A percentile compares a stretch with the other conserved stretches of the same genome.
Evolutionary conservation across 2,888 invertebrate genomes (phyloP).

Genomic region (Bursaphelenchus okinawaensis): DNA sequence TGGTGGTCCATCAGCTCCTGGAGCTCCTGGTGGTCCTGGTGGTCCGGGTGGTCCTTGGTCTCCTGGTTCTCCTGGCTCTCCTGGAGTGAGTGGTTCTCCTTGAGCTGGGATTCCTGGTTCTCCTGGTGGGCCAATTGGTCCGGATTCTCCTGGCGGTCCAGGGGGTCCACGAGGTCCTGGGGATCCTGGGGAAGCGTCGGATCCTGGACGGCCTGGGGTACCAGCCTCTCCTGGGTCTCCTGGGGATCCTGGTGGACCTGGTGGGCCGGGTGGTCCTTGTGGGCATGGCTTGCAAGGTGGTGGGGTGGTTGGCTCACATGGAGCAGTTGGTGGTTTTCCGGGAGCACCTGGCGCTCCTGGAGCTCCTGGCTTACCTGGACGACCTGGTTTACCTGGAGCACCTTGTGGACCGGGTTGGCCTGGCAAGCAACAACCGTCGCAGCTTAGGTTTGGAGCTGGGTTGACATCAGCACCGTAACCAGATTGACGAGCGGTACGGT

Average conservation of each 20-base stretch:
- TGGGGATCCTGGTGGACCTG: conserved; percentile 47
- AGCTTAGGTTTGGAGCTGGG: conserved; percentile 40
- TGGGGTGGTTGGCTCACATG: conserved; percentile 55
- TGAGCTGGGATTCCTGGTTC: conserved; percentile 32
- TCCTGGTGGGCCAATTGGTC: conserved; percentile 24
- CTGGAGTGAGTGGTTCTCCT: conserved; percentile 32
- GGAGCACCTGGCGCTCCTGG: conserved; percentile 31
- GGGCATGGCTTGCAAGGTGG: conserved; percentile 46
- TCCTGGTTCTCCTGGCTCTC: conserved; percentile 23
- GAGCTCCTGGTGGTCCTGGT: neutral
- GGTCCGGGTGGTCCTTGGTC: conserved; percentile 10
- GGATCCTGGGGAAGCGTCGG: conserved; percentile 27
- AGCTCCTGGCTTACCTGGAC: conserved; percentile 47
- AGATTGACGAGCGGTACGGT: conserved; percentile 56
- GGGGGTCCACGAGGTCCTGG: conserved; percentile 29
- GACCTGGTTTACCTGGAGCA: conserved; percentile 50
- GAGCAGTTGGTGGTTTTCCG: conserved; percentile 50
- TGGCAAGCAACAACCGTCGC: conserved; percentile 50
- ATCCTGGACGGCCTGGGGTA: conserved; percentile 31
- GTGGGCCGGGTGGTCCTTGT: conserved; percentile 51
- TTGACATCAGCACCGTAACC: conserved; percentile 50
- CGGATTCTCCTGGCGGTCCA: conserved; percentile 1
- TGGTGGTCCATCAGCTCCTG: neutral
- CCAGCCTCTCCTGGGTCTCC: conserved; percentile 34
- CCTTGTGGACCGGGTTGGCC: conserved; percentile 54